Conservation (phyloP, 64 coral and sea anemone species). For the Pocillopora damicornis region DNA sequence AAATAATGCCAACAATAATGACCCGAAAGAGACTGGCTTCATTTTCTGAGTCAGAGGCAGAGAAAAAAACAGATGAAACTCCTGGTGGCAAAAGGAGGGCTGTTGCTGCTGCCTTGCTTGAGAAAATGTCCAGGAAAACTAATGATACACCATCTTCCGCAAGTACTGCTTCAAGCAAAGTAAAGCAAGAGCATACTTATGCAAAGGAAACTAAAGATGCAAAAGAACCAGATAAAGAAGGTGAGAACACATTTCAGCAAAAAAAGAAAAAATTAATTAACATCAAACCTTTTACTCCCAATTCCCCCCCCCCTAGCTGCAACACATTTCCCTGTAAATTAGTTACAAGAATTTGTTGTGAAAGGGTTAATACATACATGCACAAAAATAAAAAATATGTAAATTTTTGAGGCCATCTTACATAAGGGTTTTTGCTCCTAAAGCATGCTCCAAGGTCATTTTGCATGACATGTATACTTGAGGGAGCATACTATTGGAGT, state of each 20-base stretch:
- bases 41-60: slow-evolving; percentile 25
- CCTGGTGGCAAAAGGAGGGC: neutral
- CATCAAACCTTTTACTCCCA: too few species aligned
- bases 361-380: too few species aligned
- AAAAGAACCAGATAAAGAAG: neutral
- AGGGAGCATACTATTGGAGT: too few species aligned
- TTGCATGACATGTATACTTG: too few species aligned
- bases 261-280: too few species aligned
- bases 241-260: neutral
- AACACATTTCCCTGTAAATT: too few species aligned
- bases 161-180: neutral
- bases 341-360: too few species aligned
- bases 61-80: neutral
- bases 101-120: slow-evolving; percentile 18
- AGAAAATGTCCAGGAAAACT: slow-evolving; percentile 39
- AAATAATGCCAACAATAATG: slow-evolving; percentile 30
- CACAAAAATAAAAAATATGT: too few species aligned
- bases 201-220: slow-evolving; percentile 3
- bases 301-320: too few species aligned
- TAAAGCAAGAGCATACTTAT: neutral
- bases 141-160: neutral
- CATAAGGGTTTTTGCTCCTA: too few species aligned
- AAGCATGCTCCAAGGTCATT: too few species aligned
- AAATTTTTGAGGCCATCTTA: too few species aligned
- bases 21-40: slow-evolving; percentile 32